Conservation (phyloP, 2,113 vertebrate species). For the Anarhynchus alexandrinus region DNA sequence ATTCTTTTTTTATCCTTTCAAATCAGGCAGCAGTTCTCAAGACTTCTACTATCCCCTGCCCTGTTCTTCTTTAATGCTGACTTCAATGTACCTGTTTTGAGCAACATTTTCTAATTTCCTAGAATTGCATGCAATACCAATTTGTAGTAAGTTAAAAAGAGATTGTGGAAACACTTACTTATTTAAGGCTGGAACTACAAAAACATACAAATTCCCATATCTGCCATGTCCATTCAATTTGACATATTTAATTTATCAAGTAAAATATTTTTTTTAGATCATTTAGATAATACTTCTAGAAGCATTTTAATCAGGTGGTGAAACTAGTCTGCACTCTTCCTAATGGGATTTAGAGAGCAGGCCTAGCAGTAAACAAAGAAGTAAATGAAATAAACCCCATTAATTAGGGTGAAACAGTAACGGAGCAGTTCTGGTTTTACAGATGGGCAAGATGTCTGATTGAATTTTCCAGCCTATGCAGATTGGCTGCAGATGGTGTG, state of each 20-base stretch:
- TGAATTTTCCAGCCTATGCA: slow-evolving; percentile 56
- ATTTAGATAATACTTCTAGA: not conserved
- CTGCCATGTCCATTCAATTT: not conserved
- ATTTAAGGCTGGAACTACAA: not conserved
- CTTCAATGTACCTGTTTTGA: not conserved
- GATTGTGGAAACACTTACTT: not conserved
- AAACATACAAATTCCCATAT: not conserved
- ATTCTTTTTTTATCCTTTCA: not conserved
- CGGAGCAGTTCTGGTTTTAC: slow-evolving; percentile 47
- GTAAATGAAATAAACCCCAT: slow-evolving; percentile 52
- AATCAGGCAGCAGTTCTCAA: not conserved
- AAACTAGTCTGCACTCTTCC: not conserved
- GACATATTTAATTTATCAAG: not conserved
- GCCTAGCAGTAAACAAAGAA: slow-evolving; percentile 45
- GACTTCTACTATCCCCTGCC: not conserved
- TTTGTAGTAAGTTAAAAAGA: not conserved
- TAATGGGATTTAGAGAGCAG: not conserved
- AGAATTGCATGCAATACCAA: not conserved
- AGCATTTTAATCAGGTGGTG: not conserved
- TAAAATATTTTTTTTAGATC: not conserved
- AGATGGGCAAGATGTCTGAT: slow-evolving; percentile 64
- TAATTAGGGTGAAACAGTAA: slow-evolving; percentile 51
- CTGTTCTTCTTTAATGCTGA: not conserved
- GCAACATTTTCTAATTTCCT: not conserved
- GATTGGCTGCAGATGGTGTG: slow-evolving; percentile 60